Percentiles rank a stretch among this genome's conserved stretches.
phyloP scores from a whole-genome alignment of 2,888 invertebrate species.

The Caenorhabditis macrosperma region DNA sequence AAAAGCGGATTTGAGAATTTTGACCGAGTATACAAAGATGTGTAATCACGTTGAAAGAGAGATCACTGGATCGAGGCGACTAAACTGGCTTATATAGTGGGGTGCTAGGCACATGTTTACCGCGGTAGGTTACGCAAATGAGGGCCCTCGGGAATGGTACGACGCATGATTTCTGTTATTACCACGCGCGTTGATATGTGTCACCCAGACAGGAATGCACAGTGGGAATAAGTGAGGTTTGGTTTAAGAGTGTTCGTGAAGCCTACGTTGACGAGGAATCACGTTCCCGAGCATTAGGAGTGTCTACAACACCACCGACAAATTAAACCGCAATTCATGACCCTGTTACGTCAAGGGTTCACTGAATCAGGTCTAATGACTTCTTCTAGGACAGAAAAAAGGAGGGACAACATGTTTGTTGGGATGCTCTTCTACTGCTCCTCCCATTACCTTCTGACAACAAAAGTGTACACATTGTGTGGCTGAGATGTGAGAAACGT shows the following conservation, averaged over 20 bases:
- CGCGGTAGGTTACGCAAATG: not conserved
- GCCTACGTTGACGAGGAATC: too few relatives aligned
- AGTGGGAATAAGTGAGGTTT: conserved; percentile 20
- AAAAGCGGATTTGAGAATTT: not conserved
- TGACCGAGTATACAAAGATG: not conserved
- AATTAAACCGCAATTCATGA: conserved; percentile 28
- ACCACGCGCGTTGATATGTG: not conserved
- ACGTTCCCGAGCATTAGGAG: not conserved
- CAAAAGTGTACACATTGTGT: not conserved
- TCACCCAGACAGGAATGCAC: conserved; percentile 8
- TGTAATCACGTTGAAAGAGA: not conserved
- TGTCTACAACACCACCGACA: not conserved
- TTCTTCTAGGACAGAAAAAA: not conserved
- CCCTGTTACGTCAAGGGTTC: conserved; percentile 44
- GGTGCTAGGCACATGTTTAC: conserved; percentile 13
- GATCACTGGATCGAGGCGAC: conserved; percentile 3
- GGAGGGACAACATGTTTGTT: not conserved
- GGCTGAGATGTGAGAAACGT: not conserved
- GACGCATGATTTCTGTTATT: conserved; percentile 26
- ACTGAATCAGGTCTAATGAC: conserved; percentile 45
- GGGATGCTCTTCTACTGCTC: not conserved
- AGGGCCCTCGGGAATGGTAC: not conserved
- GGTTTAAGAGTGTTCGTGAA: not conserved
- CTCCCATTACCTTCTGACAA: conserved; percentile 10
- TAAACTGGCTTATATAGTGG: conserved; percentile 10